phyloP scores from a whole-genome alignment of 1,140 invertebrate species.

The Leptopilina clavipes region DNA sequence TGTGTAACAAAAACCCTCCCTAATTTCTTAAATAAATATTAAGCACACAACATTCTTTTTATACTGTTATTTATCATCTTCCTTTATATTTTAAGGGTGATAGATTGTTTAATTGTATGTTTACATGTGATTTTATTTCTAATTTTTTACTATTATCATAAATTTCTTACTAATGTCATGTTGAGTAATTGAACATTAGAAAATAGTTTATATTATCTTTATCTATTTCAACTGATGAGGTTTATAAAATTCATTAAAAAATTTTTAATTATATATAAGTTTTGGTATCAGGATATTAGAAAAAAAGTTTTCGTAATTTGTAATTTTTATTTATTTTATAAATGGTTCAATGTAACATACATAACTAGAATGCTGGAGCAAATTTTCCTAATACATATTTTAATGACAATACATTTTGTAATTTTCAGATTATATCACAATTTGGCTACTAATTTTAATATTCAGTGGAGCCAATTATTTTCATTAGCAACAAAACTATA shows the following conservation, averaged over 20 bases:
- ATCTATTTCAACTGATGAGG: no score
- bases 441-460: constrained; percentile 31
- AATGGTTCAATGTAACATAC: constrained; percentile 1
- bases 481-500: background rate
- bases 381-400: constrained; percentile 22
- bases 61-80: no score
- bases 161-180: no score
- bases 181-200: no score
- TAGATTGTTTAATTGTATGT: no score
- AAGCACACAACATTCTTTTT: constrained; percentile 42
- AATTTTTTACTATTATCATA: no score
- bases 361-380: background rate
- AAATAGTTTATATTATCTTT: no score
- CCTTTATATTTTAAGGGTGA: no score
- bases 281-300: background rate
- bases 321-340: constrained; percentile 20
- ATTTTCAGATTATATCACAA: constrained; percentile 19
- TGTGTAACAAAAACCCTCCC: constrained; percentile 55
- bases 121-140: no score
- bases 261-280: no score
- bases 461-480: background rate
- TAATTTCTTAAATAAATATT: constrained; percentile 66
- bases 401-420: background rate
- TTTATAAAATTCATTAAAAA: no score
- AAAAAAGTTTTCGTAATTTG: background rate